A percentile compares a stretch with the other conserved stretches of the same genome.
These are phyloP conservation scores for Sympetrum striolatum DNA, from an alignment of 2,888 invertebrate species.

Conservation along the genomic window DNA sequence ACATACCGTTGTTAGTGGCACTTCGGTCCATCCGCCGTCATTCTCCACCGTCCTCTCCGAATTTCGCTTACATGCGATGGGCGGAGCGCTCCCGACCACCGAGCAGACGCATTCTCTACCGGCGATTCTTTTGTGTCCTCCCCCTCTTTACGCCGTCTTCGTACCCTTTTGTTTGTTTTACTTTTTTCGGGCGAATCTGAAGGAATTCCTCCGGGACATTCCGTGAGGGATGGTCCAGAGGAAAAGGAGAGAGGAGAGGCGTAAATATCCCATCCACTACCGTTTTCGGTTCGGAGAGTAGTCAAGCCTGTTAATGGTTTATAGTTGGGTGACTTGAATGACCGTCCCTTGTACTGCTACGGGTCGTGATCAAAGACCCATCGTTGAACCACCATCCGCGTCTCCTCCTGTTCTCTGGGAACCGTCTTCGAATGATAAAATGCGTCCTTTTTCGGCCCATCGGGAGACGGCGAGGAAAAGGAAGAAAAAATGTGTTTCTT, in stretches of 20 bases:
- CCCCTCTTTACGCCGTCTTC: not conserved
- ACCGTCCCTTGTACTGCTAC: not conserved
- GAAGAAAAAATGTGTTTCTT: not conserved
- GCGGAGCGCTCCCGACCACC: not conserved
- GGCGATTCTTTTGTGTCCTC: not conserved
- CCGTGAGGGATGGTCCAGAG: not conserved
- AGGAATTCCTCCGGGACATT: not conserved
- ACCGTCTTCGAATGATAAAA: not conserved
- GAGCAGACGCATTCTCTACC: not conserved
- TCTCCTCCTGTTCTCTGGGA: not conserved
- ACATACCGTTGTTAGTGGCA: conserved; percentile 9
- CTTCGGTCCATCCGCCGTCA: not conserved
- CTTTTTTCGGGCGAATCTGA: not conserved
- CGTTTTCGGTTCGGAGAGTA: conserved; percentile 4
- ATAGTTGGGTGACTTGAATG: conserved; percentile 7
- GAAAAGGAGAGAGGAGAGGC: not conserved
- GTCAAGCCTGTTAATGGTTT: not conserved
- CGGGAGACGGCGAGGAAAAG: not conserved
- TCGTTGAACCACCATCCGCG: not conserved
- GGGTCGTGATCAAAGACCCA: not conserved
- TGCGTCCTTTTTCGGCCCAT: not conserved
- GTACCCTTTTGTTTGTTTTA: not conserved
- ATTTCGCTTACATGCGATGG: not conserved
- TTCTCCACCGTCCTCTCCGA: conserved; percentile 4
- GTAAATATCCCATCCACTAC: not conserved